Evolutionary conservation across 2,888 invertebrate genomes (phyloP), one percentile per base, ranked within the genome.

Genomic region (Conchocele bisecta): DNA sequence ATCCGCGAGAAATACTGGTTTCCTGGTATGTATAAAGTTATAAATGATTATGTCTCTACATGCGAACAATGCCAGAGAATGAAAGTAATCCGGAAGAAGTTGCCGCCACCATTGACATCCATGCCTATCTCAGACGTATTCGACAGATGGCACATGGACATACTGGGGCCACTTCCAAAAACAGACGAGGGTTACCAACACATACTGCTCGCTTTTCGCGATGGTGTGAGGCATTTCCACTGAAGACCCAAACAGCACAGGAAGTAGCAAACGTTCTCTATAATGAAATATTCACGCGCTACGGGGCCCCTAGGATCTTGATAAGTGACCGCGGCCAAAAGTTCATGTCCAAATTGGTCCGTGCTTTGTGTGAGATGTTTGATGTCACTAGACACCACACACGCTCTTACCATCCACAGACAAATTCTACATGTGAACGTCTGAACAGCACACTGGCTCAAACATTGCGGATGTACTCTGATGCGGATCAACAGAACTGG

Each of bases 141-240:
- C 26, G 15, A 17, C 9, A 20, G 33, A 13, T 41, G 31, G 37
- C 65, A 65, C 39, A 58, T 65, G 28, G 65, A 66, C 42, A 50
- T 66, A 26, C 13, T 66, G 22, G 66, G 66, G 2, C 53, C 59
- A 15, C 35, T 66, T 1, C 50, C 66, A n/a, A 44, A 29, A n/a
- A 57, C 48, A 3, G 15, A 51, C 11, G 31, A 31, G 41, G 51
- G 20, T 15, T 24, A n/a, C n/a, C n/a, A n/a, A n/a, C n/a, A n/a
- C n/a, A n/a, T n/a, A n/a, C n/a, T n/a, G n/a, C n/a, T n/a, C n/a
- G 46, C 15, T 73, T 63, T 29, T 57, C 67, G 7, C 31, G 58
- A 24, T 73, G 67, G 67, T 33, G 28, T 24, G 72, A 72, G 28
- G 54, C 42, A 3, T 75, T 75, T 66, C 63, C 75, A 2, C 20